Percentiles rank a stretch among this genome's conserved stretches.
Evolutionary conservation across 2,797 vertebrate species (phyloP).

Genomic region (Neosilurus mollespiculum): DNA sequence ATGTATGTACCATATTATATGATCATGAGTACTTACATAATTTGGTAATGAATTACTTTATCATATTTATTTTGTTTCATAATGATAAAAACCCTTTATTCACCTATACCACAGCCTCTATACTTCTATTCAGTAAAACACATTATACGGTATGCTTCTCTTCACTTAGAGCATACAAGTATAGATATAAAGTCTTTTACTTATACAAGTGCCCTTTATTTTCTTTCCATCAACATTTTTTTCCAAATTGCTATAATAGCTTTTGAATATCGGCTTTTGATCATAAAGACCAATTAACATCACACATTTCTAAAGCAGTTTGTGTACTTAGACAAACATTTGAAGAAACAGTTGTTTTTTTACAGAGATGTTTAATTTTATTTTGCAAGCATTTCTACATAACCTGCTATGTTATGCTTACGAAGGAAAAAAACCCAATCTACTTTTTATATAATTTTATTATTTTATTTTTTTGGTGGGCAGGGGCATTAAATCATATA

Average conservation of each 20-base stretch:
- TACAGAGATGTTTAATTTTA: too few species aligned
- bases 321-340: not conserved
- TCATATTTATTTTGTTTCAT: not conserved
- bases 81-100: not conserved
- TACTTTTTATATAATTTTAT: too few species aligned
- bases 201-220: not conserved
- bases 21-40: not conserved
- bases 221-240: not conserved
- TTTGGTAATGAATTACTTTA: not conserved
- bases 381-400: too few species aligned
- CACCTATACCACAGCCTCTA: not conserved
- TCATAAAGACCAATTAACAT: not conserved
- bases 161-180: not conserved
- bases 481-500: not conserved
- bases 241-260: not conserved
- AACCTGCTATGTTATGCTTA: too few species aligned
- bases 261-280: not conserved
- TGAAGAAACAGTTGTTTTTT: too few species aligned
- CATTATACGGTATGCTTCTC: not conserved
- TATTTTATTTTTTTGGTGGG: too few species aligned
- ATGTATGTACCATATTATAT: not conserved
- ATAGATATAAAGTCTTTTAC: too few species aligned
- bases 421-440: too few species aligned
- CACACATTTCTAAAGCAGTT: not conserved
- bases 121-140: not conserved